Evolutionary conservation across 2,888 invertebrate species (phyloP).

Genomic region (Athripsodes cinereus): DNA sequence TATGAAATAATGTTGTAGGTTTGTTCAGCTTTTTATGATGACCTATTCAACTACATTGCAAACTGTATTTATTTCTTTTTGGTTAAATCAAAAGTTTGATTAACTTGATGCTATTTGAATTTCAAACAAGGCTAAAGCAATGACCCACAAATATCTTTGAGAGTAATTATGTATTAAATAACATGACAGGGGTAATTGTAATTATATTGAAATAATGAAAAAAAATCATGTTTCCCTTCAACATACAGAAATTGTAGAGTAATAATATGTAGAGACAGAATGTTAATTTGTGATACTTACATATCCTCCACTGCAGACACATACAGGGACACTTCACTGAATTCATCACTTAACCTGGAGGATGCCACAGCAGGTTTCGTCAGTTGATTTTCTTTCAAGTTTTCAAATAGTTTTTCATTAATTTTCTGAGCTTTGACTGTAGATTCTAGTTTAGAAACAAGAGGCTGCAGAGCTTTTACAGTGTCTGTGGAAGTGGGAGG

Average conservation of each 20-base stretch:
- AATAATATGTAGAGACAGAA: constrained; percentile 16
- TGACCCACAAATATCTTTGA: too few relatives aligned
- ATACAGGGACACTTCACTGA: constrained; percentile 71
- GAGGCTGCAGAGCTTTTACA: constrained; percentile 5
- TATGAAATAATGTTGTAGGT: too few relatives aligned
- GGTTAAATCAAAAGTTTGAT: too few relatives aligned
- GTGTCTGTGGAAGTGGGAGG: constrained; percentile 12
- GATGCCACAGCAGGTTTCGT: constrained; percentile 35
- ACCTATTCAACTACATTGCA: too few relatives aligned
- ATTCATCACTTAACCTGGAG: constrained; percentile 57
- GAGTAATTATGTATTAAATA: too few relatives aligned
- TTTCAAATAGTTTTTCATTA: constrained; percentile 35
- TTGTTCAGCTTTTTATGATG: too few relatives aligned
- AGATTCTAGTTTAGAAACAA: constrained; percentile 24
- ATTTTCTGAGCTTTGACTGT: constrained; percentile 33
- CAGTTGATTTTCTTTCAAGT: constrained; percentile 20
- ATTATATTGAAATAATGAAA: too few relatives aligned
- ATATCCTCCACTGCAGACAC: constrained; percentile 70
- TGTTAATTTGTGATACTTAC: constrained; percentile 44
- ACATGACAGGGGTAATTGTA: too few relatives aligned
- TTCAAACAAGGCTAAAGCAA: too few relatives aligned
- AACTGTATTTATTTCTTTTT: not conserved
- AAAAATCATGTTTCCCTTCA: not conserved
- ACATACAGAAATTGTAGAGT: not conserved
- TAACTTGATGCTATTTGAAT: too few relatives aligned